A percentile compares a stretch with the other conserved stretches of the same genome.
These are phyloP conservation scores for Intellagama lesueurii DNA, from an alignment of 2,797 vertebrate species.

Conservation along the genomic window DNA sequence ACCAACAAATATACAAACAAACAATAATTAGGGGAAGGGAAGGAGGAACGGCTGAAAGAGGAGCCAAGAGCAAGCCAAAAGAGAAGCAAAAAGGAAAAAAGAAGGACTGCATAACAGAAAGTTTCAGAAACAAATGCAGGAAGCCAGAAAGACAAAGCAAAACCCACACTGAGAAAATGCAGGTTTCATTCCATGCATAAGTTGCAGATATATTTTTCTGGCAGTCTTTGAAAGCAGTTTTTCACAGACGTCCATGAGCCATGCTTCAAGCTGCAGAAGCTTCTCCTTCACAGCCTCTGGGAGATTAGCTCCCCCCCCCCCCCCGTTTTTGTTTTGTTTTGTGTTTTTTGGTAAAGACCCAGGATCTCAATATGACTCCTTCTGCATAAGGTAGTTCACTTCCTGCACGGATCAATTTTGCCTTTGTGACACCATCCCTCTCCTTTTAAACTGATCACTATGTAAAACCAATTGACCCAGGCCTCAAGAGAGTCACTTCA, in stretches of 20 bases:
- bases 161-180: conserved; percentile 22
- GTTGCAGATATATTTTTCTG: accelerated
- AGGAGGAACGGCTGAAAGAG: conserved; percentile 25
- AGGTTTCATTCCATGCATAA: conserved; percentile 1
- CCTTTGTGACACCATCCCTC: no score
- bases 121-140: conserved; percentile 47
- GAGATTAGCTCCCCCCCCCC: no score
- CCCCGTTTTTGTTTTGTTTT: no score
- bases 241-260: not conserved
- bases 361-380: no score
- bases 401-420: no score
- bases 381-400: no score
- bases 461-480: no score
- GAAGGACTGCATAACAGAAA: conserved; percentile 46
- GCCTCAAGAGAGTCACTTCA: not conserved
- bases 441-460: not conserved
- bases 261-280: not conserved
- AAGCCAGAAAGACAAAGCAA: conserved; percentile 19
- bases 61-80: conserved; percentile 37
- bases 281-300: not conserved
- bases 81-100: conserved; percentile 38
- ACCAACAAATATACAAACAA: conserved; percentile 35
- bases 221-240: not conserved
- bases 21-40: not conserved
- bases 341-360: no score